A percentile compares a stretch with the other conserved stretches of the same genome.
Evolutionary conservation across 2,888 invertebrate genomes (phyloP).

Genomic region (Tachystola acroxantha): DNA sequence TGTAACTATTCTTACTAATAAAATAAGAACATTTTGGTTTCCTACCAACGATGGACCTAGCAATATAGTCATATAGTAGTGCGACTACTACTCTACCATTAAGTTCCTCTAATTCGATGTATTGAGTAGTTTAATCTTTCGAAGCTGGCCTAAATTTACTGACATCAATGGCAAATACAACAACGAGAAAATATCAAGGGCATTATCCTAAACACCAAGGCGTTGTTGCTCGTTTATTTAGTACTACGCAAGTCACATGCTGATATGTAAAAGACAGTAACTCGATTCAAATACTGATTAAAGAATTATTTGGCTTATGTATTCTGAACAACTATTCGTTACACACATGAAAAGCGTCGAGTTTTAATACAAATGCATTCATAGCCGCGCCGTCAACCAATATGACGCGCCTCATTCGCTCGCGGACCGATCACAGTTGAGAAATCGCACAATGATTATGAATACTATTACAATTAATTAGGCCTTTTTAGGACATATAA

Average conservation of each 20-base stretch:
- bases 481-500: constrained; percentile 76
- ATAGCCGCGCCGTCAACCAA: constrained; percentile 23
- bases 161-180: constrained; percentile 60
- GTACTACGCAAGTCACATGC: constrained; percentile 70
- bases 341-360: constrained; percentile 51
- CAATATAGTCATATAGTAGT: constrained; percentile 42
- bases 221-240: constrained; percentile 49
- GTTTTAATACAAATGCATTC: constrained; percentile 34
- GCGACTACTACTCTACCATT: constrained; percentile 38
- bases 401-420: constrained; percentile 38
- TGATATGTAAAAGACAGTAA: constrained; percentile 74
- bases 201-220: constrained; percentile 50
- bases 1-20: not conserved
- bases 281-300: constrained; percentile 67
- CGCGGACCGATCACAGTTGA: constrained; percentile 59
- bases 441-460: constrained; percentile 62
- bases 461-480: constrained; percentile 74
- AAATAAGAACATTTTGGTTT: constrained; percentile 4
- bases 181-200: constrained; percentile 48
- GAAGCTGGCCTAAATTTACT: constrained; percentile 50
- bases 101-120: constrained; percentile 69
- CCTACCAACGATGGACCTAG: constrained; percentile 38
- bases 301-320: constrained; percentile 49
- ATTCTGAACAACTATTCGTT: constrained; percentile 34
- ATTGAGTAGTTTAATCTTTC: constrained; percentile 52